Percentiles rank a stretch among this genome's conserved stretches.
Evolutionary conservation across 2,113 vertebrate genomes (phyloP).

Genomic region (Gorilla gorilla): DNA sequence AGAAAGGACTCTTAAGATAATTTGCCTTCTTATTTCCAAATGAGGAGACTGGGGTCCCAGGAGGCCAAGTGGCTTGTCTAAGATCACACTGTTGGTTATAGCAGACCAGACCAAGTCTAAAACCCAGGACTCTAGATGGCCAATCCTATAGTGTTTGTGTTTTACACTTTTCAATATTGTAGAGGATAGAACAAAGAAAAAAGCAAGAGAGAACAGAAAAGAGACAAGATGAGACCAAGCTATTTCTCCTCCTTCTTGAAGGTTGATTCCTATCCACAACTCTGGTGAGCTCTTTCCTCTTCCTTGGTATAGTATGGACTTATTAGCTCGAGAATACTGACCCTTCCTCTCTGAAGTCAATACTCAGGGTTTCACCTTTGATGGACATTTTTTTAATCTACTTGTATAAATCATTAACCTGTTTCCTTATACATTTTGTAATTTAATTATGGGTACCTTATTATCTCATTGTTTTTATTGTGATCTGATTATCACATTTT

Average conservation of each 20-base stretch:
- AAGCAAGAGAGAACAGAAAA: background rate
- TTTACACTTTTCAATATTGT: background rate
- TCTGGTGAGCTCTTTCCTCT: background rate
- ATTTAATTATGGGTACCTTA: background rate
- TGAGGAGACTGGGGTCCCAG: background rate
- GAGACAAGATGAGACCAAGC: background rate
- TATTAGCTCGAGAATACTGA: background rate
- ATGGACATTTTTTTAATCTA: background rate
- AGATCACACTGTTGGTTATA: background rate
- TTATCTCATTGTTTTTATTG: background rate
- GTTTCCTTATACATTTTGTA: background rate
- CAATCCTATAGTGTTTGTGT: background rate
- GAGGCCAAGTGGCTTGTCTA: background rate
- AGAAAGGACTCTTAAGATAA: background rate
- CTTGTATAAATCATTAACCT: background rate
- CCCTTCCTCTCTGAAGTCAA: background rate
- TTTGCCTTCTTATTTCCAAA: constrained; percentile 1
- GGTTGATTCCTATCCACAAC: background rate
- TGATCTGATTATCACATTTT: background rate
- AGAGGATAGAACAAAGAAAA: background rate
- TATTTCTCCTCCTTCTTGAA: background rate
- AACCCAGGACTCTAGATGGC: background rate
- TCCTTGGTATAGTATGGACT: background rate
- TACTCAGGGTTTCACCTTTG: background rate
- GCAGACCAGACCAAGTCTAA: background rate